These are phyloP conservation scores for Maniola jurtina DNA, from an alignment of 1,140 invertebrate genomes.

Conservation along the genomic window DNA sequence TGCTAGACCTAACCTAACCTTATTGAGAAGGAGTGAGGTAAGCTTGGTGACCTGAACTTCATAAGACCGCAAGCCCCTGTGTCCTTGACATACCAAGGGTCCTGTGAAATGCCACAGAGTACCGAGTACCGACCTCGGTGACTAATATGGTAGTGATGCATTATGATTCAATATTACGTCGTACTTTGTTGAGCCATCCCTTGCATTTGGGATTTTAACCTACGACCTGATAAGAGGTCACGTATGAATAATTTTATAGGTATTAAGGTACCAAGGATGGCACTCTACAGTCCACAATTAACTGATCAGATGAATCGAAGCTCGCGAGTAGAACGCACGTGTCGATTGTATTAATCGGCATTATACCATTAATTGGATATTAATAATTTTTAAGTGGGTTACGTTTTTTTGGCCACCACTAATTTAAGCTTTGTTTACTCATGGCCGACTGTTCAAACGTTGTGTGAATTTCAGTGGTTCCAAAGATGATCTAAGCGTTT, in stretches of 20 bases:
- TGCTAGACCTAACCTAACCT: background rate
- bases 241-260: conserved; percentile 34
- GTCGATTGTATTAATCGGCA: conserved; percentile 31
- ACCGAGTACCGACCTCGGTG: background rate
- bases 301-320: conserved; percentile 47
- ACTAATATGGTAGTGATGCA: conserved; percentile 16
- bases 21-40: background rate
- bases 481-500: conserved; percentile 53
- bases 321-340: conserved; percentile 55
- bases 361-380: conserved; percentile 34
- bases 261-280: conserved; percentile 32
- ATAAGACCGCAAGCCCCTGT: background rate
- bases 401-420: conserved; percentile 27
- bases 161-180: conserved; percentile 30
- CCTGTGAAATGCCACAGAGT: conserved; percentile 3
- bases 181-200: conserved; percentile 20
- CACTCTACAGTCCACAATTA: background rate
- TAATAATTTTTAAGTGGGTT: conserved; percentile 39
- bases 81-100: conserved; percentile 22
- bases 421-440: conserved; percentile 58
- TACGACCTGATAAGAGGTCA: conserved; percentile 65
- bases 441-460: conserved; percentile 52
- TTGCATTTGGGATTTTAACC: conserved; percentile 31
- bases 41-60: background rate
- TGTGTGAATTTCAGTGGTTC: conserved; percentile 31